Base-by-base conservation (phyloP, 92 coral and sea anemone species). In the Phenganax subtilis region DNA sequence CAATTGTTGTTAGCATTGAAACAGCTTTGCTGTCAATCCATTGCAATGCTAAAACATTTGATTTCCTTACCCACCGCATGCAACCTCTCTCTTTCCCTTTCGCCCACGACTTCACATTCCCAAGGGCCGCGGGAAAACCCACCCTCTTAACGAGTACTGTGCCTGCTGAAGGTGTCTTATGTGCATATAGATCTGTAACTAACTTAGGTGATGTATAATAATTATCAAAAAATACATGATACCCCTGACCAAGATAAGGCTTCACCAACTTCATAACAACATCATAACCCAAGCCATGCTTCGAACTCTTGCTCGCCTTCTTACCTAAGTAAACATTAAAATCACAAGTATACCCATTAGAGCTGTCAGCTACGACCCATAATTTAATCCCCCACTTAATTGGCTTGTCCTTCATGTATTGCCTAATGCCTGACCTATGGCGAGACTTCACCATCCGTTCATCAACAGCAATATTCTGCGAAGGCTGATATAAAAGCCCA, bases 1-100 rank as follows among this genome's bases (percentile, higher is more conserved):
- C 89, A 80, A 84, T 80, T 16, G 89, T 84, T 9, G 88, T 84
- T 5, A 86, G 57, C 12, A 88, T 7, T 6, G 94, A 86, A 6
- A 88, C 93, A 16, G 85, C 81, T 67, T 90, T 88, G 55, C 86
- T 86, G 27, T 85, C 89, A 14, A 75, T 71, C 92, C 90, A 85
- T 60, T 78, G 89, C 57, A 29, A 65, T 51, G 84, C 84, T 57
- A 89, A 80, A n/a, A 72, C 77, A 8, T 9, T 61, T 10, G 86
- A 84, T 12, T 80, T 85, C 60, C 92, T 75, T 0, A 20, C 85
- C 90, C 92, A 87, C 47, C 87, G 77, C 88, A 87, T 87, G 58
- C 78, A 14, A 7, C 87, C 89, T 76, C 89, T 54, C 9, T 78
- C 87, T 77, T 55, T 55, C 17, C 58, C 44, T 64, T 76, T 88